Base-by-base conservation (phyloP, 1,140 invertebrate species). In the Orchestia grillus region DNA sequence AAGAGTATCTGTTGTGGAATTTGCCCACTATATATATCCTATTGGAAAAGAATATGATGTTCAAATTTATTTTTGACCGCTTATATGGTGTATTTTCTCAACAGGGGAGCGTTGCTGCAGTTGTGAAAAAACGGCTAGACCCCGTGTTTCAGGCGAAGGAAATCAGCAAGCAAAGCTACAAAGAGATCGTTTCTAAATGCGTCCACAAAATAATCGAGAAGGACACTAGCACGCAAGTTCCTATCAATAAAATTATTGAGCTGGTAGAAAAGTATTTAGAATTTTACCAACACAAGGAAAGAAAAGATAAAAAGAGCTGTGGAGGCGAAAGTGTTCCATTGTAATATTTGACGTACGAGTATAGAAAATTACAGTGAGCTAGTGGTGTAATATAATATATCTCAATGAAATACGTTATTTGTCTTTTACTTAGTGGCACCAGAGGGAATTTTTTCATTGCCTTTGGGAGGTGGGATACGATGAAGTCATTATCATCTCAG, bases 281-380 rank as follows among this genome's bases (percentile, higher is more conserved):
- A 40, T 94, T 94, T 47, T 94, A 94, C 92, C 92, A 94, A 36
- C 92, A 94, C 92, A 94, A 94, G 40, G 92, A 94, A n/a, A 44
- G 36, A 44, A 94, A 94, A 44, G 44, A 45, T 19, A 94, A n/a
- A 47, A 91, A 91, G n/a, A 91, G 41, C 41, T 42, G 28, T 41
- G 3, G 88, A 44, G 19, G 4, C 88, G 62, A 77, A 77, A 77
- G 4, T 42, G 88, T 91, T 8, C 23, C 19, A 91, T 15, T 91
- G 88, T 91, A 23, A 36, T 77, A 28, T 77, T 77, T 15, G 36
- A n/a, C n/a, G n/a, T n/a, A n/a, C n/a, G 28, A 3, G 3, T 77
- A 19, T 23, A 77, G 15, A 77, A 77, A 77, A 77, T 36, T 28
- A 15, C 6, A 53, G 47, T 77, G 1, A 77, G 11, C 62, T 19